phyloP scores from a whole-genome alignment of 2,113 vertebrate genomes.

The Chloropsis hardwickii region DNA sequence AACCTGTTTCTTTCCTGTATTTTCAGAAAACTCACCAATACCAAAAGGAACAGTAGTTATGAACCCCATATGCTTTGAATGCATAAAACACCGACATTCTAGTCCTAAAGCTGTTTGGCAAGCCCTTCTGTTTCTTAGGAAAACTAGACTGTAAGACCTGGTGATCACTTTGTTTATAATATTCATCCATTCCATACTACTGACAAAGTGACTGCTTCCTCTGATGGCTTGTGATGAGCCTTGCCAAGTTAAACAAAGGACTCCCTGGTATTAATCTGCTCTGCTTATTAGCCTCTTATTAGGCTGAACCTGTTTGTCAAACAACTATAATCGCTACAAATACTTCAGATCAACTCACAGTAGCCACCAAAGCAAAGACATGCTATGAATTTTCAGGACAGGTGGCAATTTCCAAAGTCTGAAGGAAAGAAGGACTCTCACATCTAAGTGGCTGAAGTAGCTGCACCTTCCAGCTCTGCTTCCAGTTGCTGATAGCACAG shows the following conservation, averaged over 20 bases:
- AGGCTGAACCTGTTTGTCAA: neutral
- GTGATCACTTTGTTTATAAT: neutral
- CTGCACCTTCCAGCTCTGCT: neutral
- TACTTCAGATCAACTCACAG: conserved; percentile 9
- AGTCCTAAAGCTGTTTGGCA: neutral
- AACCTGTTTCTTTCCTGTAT: neutral
- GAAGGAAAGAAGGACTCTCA: neutral
- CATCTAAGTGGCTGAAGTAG: neutral
- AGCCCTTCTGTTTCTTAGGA: neutral
- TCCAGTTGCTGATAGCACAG: neutral
- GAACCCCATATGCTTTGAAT: neutral
- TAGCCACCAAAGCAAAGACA: neutral
- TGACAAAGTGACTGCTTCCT: neutral
- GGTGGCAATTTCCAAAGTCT: neutral
- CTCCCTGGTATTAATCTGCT: neutral
- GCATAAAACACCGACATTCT: neutral
- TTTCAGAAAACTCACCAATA: conserved; percentile 8
- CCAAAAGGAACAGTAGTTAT: neutral
- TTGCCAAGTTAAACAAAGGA: conserved; percentile 45
- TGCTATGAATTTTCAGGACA: conserved; percentile 1
- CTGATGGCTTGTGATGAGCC: neutral
- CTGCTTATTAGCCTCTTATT: conserved; percentile 1
- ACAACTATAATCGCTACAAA: conserved; percentile 1
- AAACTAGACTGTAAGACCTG: neutral
- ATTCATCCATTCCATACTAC: neutral